Base-by-base conservation (phyloP, 2,888 invertebrate species). In the Falcaria lacertinaria region DNA sequence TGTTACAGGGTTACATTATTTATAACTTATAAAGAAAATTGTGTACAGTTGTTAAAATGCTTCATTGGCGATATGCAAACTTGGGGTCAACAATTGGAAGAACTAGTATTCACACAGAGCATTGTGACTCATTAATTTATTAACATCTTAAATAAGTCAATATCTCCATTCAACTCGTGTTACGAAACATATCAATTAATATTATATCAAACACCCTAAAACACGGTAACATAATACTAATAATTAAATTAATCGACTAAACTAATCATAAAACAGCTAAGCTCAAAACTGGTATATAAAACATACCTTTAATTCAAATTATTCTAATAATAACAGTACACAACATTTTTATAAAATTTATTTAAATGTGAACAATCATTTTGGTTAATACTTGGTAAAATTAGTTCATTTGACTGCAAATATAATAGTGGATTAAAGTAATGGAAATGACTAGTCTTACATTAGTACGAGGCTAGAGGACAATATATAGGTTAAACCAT, bases 301-400 rank as follows among this genome's bases (percentile, higher is more conserved):
- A 80, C 74, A 78, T 77, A 77, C 74, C 72, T 45, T 70, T 60
- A 52, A 71, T 71, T 79, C 75, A 80, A 82, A 80, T 70, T 76
- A 81, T 74, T 71, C 67, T 76, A 80, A 73, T 44, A 58, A 28
- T 66, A 69, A 71, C 65, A 75, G 64, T 75, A 74, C 74, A 84
- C 82, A 87, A 87, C 85, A 64, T 75, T 78, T 75, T 77, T 73
- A 86, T 87, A 88, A 84, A 88, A 86, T 88, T 86, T 85, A 73
- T 83, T 82, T 83, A 85, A 72, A 74, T 71, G 72, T 79, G 79
- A 87, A 87, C 86, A 87, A 86, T 84, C 52, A 64, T 75, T 87
- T 88, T 88, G 87, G 88, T 86, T 84, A 85, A 76, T 81, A 76
- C 63, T 76, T 76, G 73, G 73, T 74, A 75, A 67, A 44, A 60